Evolutionary conservation across 2,113 vertebrate species (phyloP), one percentile per base, ranked within the genome.

Genomic region (Chamaetylas fuelleborni): DNA sequence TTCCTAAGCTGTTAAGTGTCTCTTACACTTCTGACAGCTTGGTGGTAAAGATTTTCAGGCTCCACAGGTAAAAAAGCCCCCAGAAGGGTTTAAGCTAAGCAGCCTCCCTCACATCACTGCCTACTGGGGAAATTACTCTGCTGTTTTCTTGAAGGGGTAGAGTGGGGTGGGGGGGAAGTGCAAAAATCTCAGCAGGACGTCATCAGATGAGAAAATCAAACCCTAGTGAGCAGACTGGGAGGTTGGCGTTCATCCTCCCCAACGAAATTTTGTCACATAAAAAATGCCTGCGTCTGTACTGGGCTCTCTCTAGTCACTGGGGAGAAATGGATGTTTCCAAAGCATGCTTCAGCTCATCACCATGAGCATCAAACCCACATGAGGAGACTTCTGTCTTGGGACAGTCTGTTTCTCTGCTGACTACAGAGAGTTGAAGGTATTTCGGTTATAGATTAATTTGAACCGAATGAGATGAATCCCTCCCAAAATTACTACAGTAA

Each of bases 161-260:
- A 3, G 5, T 33, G n/a, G 3, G n/a, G 2, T 31, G 26, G 4
- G 25, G 15, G 14, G 3, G 3, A 56, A 51, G 20, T 22, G 61
- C 3, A 11, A 26, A 64, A 58, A 60, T 61, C 80, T 88, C 17
- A 1, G 29, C 5, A 8, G 28, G 34, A 85, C 33, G 33, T 73
- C 33, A 19, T 80, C 45, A 18, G 47, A 90, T 73, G 56, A 81
- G 76, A 88, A 92, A 86, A 81, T 58, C 56, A 88, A 86, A 56
- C 19, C 33, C 34, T 58, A 34, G 34, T 34, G 54, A 86, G 33
- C 36, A 54, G 62, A n/a, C 34, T 24, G 45, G 45, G 58, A 77
- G 48, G 22, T 29, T 58, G 19, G 18, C 36, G 14, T 74, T 93
- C 31, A 7, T 48, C 31, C 12, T 24, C 40, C 38, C 8, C 29